A percentile compares a stretch with the other conserved stretches of the same genome.
Evolutionary conservation across 2,888 invertebrate genomes (phyloP).

Genomic region (Xiphydria camelus): DNA sequence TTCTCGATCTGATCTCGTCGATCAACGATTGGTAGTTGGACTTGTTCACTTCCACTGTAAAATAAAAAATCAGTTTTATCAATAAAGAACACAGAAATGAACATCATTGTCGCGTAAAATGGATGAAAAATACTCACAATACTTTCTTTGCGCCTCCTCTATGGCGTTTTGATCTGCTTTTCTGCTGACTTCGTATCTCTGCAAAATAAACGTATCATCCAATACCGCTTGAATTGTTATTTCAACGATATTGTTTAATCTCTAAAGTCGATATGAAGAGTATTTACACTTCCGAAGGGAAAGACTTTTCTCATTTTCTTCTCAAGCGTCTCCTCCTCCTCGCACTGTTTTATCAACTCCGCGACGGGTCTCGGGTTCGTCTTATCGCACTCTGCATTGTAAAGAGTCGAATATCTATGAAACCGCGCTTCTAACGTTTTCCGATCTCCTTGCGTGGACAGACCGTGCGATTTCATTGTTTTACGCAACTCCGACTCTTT

Average conservation of each 20-base stretch:
- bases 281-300: conserved; percentile 12
- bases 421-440: conserved; percentile 51
- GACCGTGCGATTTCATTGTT: conserved; percentile 57
- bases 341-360: conserved; percentile 54
- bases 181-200: conserved; percentile 47
- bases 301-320: conserved; percentile 34
- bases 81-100: neutral
- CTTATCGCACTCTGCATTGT: conserved; percentile 60
- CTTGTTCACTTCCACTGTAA: conserved; percentile 50
- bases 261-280: neutral
- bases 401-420: conserved; percentile 53
- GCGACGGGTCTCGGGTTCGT: conserved; percentile 52
- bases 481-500: conserved; percentile 57
- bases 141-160: conserved; percentile 54
- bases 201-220: conserved; percentile 15
- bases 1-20: conserved; percentile 36
- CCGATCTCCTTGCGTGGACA: conserved; percentile 57
- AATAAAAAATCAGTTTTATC: conserved; percentile 5
- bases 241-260: conserved; percentile 7
- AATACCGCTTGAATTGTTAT: conserved; percentile 1
- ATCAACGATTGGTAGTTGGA: conserved; percentile 50
- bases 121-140: conserved; percentile 45
- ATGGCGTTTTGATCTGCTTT: conserved; percentile 52
- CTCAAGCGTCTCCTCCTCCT: conserved; percentile 54
- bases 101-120: conserved; percentile 1